phyloP scores from a whole-genome alignment of 2,113 vertebrate genomes.

The Elanoides forficatus region DNA sequence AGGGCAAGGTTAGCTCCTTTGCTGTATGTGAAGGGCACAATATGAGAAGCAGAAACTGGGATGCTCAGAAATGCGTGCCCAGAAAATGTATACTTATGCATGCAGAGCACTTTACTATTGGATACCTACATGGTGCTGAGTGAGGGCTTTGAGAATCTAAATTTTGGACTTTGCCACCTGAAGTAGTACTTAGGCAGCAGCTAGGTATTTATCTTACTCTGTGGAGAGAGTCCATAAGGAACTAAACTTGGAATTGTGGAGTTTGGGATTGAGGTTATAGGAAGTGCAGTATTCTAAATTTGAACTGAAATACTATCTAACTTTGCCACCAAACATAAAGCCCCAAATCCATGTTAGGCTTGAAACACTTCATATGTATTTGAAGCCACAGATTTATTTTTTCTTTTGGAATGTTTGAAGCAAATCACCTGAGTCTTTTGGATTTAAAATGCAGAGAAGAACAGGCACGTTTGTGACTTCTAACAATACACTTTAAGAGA shows the following conservation, averaged over 20 bases:
- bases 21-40: background rate
- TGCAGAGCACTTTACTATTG: background rate
- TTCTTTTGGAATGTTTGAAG: slow-evolving; percentile 19
- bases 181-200: background rate
- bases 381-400: slow-evolving; percentile 46
- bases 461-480: background rate
- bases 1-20: background rate
- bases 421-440: background rate
- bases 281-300: background rate
- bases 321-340: slow-evolving; percentile 6
- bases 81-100: background rate
- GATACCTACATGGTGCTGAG: background rate
- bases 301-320: slow-evolving; percentile 25
- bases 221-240: background rate
- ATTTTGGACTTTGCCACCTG: background rate
- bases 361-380: slow-evolving; percentile 8
- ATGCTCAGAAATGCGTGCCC: background rate
- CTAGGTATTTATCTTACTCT: background rate
- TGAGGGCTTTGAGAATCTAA: background rate
- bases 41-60: background rate
- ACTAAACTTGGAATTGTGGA: background rate
- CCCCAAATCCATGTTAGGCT: background rate
- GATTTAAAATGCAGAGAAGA: background rate
- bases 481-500: background rate
- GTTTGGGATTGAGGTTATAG: background rate